phyloP scores from a whole-genome alignment of 2,888 invertebrate species.

The Sesia apiformis region DNA sequence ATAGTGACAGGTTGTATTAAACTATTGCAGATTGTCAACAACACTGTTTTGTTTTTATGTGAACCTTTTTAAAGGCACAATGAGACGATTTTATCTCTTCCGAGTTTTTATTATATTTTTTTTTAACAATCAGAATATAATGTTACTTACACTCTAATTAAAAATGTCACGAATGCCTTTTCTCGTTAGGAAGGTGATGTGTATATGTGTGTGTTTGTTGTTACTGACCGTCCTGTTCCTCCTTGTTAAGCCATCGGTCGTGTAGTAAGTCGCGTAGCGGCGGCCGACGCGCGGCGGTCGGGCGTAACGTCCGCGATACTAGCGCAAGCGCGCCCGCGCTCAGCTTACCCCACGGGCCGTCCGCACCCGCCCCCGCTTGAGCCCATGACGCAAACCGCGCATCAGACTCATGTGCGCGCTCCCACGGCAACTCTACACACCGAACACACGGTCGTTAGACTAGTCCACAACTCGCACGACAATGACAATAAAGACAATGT shows the following conservation, averaged over 20 bases:
- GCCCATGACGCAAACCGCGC: conserved; percentile 77
- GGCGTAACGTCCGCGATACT: conserved; percentile 80
- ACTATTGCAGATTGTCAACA: no score
- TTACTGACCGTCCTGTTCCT: conserved; percentile 5
- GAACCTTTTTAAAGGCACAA: no score
- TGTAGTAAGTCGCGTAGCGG: conserved; percentile 79
- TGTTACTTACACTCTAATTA: no score
- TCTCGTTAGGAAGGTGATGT: conserved; percentile 2
- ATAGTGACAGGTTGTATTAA: no score
- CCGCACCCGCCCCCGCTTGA: conserved; percentile 61
- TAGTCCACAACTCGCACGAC: no score
- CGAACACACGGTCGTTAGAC: background rate
- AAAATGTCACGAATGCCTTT: no score
- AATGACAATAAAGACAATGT: no score
- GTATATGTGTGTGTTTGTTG: background rate
- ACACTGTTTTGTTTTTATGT: no score
- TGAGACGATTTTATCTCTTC: no score
- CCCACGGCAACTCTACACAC: conserved; percentile 90
- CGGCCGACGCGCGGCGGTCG: conserved; percentile 79
- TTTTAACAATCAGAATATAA: no score
- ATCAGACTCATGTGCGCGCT: conserved; percentile 82
- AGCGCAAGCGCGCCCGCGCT: conserved; percentile 83
- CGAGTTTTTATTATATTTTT: no score
- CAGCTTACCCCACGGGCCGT: conserved; percentile 78
- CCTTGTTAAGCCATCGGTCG: conserved; percentile 79